Base-by-base conservation (phyloP, 2,113 vertebrate species). In the Cochlearius cochlearius region DNA sequence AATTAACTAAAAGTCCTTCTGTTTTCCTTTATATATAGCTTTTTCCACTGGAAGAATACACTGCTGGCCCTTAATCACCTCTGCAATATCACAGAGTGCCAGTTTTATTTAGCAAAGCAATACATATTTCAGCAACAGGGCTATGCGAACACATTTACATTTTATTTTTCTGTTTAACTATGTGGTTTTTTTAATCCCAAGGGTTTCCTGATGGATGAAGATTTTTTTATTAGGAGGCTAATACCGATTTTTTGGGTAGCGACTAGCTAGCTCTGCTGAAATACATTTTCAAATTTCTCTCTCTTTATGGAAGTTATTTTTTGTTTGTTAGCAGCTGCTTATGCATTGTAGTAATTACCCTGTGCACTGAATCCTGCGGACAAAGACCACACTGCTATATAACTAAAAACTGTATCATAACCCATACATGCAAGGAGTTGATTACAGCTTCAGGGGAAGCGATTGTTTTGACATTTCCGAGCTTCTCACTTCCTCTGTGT, bases 21-120 rank as follows among this genome's bases (percentile, higher is more conserved):
- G 39, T 59, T 96, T 89, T 85, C 36, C 30, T 82, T 95, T 90
- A 75, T 64, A 81, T 88, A 76, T 59, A 85, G 62, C 14, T 87
- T 93, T 95, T 94, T 95, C 80, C 62, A 72, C 68, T 76, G 62
- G 38, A 91, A 94, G 56, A 96, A 91, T 82, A 81, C 45, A 89
- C 62, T 82, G 60, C 7, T 10, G 67, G 53, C 52, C 45, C 45
- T 91, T 96, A 87, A 95, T 91, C 80, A 90, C 32, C 89, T 94
- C 73, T 96, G 45, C 86, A 90, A 20, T 82, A 91, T 64, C 83
- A 86, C 32, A 60, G 58, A 41, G 13, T 84, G 60, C 79, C 94
- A 69, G 69, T 60, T 95, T 94, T 87, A 72, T 91, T 97, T 85
- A 88, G 47, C 50, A 62, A 91, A 97, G 29, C 45, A 64, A 95